Percentiles rank a stretch among this genome's conserved stretches.
phyloP scores from a whole-genome alignment of 2,888 invertebrate species.

The Hyposoter dolosus region DNA sequence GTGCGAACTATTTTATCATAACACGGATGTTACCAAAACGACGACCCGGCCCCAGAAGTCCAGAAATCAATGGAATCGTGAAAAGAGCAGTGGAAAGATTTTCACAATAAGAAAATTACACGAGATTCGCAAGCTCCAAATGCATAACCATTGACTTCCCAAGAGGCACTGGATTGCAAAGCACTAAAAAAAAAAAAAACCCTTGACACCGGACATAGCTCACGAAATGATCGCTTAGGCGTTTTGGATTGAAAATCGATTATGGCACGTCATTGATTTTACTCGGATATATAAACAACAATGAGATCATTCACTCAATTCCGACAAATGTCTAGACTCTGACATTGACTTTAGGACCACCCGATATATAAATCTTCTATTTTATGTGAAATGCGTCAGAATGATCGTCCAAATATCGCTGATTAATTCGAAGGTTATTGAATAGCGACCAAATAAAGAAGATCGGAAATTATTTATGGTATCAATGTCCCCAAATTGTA shows the following conservation, averaged over 20 bases:
- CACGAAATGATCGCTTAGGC: not conserved
- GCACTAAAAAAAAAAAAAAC: not conserved
- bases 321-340: not conserved
- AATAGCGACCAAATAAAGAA: not conserved
- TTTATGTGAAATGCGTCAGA: not conserved
- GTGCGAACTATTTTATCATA: not conserved
- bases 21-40: not conserved
- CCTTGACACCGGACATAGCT: not conserved
- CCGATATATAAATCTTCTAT: not conserved
- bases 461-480: not conserved
- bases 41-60: not conserved
- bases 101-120: not conserved
- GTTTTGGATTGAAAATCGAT: not conserved
- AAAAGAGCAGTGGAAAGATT: not conserved
- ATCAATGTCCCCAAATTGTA: not conserved
- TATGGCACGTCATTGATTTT: not conserved
- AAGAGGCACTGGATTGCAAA: not conserved
- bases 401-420: not conserved
- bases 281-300: not conserved
- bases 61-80: not conserved
- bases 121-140: not conserved
- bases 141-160: not conserved
- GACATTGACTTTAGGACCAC: not conserved
- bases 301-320: not conserved
- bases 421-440: constrained; percentile 17